Conservation (phyloP, 2,888 invertebrate genomes). For the Diarsia mendica region DNA sequence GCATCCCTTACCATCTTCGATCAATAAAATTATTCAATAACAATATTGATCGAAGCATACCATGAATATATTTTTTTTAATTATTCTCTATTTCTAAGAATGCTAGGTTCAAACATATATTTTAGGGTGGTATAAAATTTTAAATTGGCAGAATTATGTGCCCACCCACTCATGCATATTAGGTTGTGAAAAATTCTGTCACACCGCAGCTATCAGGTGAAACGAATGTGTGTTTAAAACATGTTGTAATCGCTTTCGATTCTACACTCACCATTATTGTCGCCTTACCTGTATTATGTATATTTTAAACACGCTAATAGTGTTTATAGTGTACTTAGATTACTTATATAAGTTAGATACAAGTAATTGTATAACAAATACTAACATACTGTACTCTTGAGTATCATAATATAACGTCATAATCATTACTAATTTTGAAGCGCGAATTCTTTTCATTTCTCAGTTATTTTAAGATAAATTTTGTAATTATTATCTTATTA, state of each 20-base stretch:
- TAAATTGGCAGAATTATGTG: background rate
- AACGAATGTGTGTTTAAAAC: slow-evolving; percentile 6
- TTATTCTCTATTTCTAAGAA: background rate
- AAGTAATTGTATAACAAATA: background rate
- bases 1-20: no score
- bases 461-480: background rate
- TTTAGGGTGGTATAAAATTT: background rate
- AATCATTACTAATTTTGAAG: background rate
- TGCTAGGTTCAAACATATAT: background rate
- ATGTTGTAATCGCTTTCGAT: slow-evolving; percentile 1
- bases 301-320: no score
- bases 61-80: background rate
- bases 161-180: no score
- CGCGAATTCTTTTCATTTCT: background rate
- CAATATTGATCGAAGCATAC: no score
- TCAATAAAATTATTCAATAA: no score
- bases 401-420: background rate
- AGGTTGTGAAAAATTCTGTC: background rate
- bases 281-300: no score
- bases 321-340: background rate
- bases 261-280: background rate
- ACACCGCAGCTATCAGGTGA: background rate
- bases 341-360: no score
- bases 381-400: background rate
- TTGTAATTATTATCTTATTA: background rate